A percentile compares a stretch with the other conserved stretches of the same genome.
Evolutionary conservation across 1,140 invertebrate species (phyloP).

Genomic region (Meloidogyne floridensis): DNA sequence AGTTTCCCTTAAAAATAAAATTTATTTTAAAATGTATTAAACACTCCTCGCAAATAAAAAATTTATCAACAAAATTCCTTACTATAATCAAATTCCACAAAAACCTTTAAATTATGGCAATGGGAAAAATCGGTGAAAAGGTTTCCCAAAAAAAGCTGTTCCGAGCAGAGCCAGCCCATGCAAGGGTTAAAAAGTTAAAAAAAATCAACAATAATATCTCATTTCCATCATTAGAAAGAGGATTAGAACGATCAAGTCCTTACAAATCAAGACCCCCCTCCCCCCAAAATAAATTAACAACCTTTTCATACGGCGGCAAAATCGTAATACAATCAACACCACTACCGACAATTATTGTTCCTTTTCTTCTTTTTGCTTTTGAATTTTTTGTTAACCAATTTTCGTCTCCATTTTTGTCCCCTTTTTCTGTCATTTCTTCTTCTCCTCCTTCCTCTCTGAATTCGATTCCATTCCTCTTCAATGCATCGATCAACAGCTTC

Average conservation of each 20-base stretch:
- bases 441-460: constrained; percentile 19
- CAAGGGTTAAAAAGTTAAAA: no score
- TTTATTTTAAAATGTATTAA: background rate
- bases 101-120: no score
- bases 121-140: no score
- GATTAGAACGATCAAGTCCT: background rate
- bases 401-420: background rate
- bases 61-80: no score
- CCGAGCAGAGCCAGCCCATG: no score
- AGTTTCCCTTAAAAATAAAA: constrained; percentile 20
- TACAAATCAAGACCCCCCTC: background rate
- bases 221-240: no score
- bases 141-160: no score
- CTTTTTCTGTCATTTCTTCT: background rate
- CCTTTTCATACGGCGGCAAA: constrained; percentile 26
- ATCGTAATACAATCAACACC: background rate
- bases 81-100: no score
- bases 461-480: constrained; percentile 18
- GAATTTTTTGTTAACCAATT: background rate
- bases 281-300: background rate
- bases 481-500: constrained; percentile 14
- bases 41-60: no score
- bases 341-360: background rate
- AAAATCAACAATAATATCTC: no score
- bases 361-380: background rate